Conservation (phyloP, 2,113 vertebrate genomes). For the Gambusia holbrooki region DNA sequence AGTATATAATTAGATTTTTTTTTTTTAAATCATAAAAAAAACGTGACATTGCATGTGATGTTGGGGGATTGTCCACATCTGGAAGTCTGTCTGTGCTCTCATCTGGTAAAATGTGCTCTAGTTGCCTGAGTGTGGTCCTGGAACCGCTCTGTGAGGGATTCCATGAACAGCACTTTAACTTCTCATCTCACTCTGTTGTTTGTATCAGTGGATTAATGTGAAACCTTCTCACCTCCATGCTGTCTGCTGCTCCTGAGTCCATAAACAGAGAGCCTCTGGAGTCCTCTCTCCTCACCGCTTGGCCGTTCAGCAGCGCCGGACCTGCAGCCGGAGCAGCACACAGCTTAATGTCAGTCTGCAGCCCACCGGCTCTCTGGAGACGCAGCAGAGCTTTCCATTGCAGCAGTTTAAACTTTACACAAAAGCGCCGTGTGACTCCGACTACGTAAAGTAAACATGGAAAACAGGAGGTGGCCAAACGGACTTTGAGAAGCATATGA, state of each 20-base stretch:
- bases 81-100: too few species aligned
- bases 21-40: too few species aligned
- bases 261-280: conserved; percentile 88
- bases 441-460: neutral
- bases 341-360: too few species aligned
- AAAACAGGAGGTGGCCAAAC: too few species aligned
- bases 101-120: too few species aligned
- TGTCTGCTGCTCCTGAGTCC: conserved; percentile 73
- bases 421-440: neutral
- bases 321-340: conserved; percentile 62
- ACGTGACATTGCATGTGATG: too few species aligned
- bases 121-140: too few species aligned
- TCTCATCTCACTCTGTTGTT: neutral
- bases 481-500: too few species aligned
- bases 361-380: neutral
- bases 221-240: conserved; percentile 65
- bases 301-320: conserved; percentile 83
- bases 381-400: neutral
- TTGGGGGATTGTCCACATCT: too few species aligned
- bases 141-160: too few species aligned
- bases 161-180: neutral
- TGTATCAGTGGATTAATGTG: neutral
- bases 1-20: too few species aligned
- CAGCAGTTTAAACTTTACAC: neutral
- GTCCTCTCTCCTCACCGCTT: conserved; percentile 87